Conservation (phyloP, 2,888 invertebrate species). For the Gonocerus acuteangulatus region DNA sequence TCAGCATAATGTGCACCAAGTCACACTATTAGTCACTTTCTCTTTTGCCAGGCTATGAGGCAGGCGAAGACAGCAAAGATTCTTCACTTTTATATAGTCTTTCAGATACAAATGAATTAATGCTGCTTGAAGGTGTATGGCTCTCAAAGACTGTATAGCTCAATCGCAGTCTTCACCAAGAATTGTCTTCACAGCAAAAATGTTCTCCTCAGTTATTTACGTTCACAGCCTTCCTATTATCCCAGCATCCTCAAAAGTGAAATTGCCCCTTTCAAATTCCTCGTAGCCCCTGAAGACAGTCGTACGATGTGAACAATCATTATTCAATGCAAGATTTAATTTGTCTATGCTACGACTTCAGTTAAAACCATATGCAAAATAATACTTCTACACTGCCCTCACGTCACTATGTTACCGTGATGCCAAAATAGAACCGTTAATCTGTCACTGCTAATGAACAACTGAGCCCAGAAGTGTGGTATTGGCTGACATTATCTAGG, state of each 20-base stretch:
- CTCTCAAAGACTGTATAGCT: neutral
- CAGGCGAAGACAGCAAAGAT: neutral
- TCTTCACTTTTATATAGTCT: neutral
- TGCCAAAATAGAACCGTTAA: no score
- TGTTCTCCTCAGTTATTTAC: neutral
- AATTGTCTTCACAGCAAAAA: neutral
- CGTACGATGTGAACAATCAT: neutral
- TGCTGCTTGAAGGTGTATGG: neutral
- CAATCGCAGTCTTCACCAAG: neutral
- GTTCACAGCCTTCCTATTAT: neutral
- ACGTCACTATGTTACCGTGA: no score
- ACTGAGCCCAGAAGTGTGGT: no score
- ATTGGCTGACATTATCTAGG: no score
- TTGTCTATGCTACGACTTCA: neutral
- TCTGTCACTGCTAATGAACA: no score
- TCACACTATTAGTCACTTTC: neutral
- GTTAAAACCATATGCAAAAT: no score
- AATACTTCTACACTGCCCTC: no score
- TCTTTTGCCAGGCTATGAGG: neutral
- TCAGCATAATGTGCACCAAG: conserved; percentile 2
- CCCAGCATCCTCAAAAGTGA: neutral
- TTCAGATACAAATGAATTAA: neutral
- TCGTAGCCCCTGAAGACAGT: neutral
- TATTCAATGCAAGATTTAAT: neutral
- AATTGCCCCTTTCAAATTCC: neutral